A percentile compares a stretch with the other conserved stretches of the same genome.
These are phyloP conservation scores for Zygogramma bicolorata DNA, from an alignment of 2,888 invertebrate genomes.

Conservation along the genomic window DNA sequence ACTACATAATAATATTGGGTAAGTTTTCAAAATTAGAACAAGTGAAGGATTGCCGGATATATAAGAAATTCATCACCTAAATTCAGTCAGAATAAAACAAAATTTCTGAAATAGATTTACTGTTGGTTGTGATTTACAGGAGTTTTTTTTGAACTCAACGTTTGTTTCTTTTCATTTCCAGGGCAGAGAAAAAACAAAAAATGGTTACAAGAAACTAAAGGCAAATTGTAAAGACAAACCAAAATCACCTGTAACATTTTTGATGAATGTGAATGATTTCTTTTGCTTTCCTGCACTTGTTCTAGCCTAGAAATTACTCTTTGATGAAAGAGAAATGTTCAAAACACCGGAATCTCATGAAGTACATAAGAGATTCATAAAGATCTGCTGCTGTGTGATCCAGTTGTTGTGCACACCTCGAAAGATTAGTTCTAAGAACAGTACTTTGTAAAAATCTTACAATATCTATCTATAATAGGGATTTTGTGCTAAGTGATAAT, in stretches of 20 bases:
- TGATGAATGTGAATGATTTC: too few relatives aligned
- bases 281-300: constrained; percentile 2
- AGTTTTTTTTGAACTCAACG: too few relatives aligned
- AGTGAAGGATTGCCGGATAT: not conserved
- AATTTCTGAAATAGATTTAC: too few relatives aligned
- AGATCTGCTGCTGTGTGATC: not conserved
- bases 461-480: constrained; percentile 21
- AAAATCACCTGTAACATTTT: too few relatives aligned
- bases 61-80: too few relatives aligned
- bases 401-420: constrained; percentile 11
- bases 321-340: not conserved
- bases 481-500: constrained; percentile 51
- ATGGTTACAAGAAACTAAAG: too few relatives aligned
- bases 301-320: not conserved
- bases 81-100: too few relatives aligned
- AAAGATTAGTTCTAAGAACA: constrained; percentile 35
- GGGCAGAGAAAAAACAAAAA: too few relatives aligned
- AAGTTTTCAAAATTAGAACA: not conserved
- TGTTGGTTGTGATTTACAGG: too few relatives aligned
- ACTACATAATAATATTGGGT: constrained; percentile 39
- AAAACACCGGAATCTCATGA: not conserved
- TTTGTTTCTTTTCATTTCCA: too few relatives aligned
- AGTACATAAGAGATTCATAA: not conserved
- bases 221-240: not conserved
- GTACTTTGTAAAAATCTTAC: constrained; percentile 44